Evolutionary conservation across 2,113 vertebrate genomes (phyloP), one percentile per base, ranked within the genome.

Genomic region (Leptocoma aspasia): DNA sequence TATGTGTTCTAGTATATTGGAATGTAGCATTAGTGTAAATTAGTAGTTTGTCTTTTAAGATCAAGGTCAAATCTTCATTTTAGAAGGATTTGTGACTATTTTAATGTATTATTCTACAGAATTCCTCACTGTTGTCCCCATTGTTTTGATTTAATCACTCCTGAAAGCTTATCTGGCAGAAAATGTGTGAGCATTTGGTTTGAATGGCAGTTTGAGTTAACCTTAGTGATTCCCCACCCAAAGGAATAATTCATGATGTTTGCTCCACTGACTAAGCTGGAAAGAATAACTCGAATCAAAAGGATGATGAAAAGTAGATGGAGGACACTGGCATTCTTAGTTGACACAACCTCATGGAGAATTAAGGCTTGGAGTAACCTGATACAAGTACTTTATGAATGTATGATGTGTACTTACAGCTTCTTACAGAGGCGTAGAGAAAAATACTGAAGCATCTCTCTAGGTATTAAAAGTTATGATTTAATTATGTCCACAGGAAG

Each of bases 81-180:
- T 50, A 49, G 39, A 75, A 69, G 49, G 44, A 30, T 75, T 52
- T 89, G 16, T 75, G 52, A 50, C 13, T 80, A 9, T 76, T 72
- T 77, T 22, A 72, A 49, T 44, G 12, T 75, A 54, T 50, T 73
- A 16, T 50, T 81, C 15, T 92, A 81, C 54, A 21, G 8, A 71
- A 22, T 64, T 70, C 33, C n/a, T 92, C 8, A 5, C 24, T 71
- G 0, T 49, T 91, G 47, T 16, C 44, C 39, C 11, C 18, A 2
- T 35, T 77, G 20, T 63, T 86, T 57, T 57, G 64, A 63, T 89
- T 45, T 92, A 83, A 66, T 31, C 17, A 22, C 39, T 86, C 18
- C 75, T 81, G 56, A 86, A 86, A 86, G 76, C 47, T 91, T 92
- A 50, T 47, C 47, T 96, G 93, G 89, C 83, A 86, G 80, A 92